Conservation (phyloP, 1,140 invertebrate species). For the Drepana arcuata region DNA sequence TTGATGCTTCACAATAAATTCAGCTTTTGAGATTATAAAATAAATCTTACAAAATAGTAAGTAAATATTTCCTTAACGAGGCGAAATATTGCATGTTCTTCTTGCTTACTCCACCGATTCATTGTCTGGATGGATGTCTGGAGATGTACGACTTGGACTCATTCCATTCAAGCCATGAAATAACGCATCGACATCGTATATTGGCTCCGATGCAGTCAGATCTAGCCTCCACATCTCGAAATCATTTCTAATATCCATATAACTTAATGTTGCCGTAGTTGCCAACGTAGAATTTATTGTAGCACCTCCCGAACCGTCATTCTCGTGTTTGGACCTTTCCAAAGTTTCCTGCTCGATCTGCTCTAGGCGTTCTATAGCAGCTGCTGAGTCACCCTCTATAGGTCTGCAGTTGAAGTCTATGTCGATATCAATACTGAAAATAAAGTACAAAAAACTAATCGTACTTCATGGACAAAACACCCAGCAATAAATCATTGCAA, state of each 20-base stretch:
- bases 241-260: slow-evolving; percentile 9
- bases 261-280: background rate
- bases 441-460: too few species aligned
- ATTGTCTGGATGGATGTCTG: too few species aligned
- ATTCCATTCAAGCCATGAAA: slow-evolving; percentile 8
- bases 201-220: background rate
- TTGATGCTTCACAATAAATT: too few species aligned
- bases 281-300: background rate
- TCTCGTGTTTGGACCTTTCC: slow-evolving; percentile 25
- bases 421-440: slow-evolving; percentile 46
- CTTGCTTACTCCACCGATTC: too few species aligned
- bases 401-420: slow-evolving; percentile 43
- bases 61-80: too few species aligned
- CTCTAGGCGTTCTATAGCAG: slow-evolving; percentile 45
- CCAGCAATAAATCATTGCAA: too few species aligned
- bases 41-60: too few species aligned
- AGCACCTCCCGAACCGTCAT: background rate
- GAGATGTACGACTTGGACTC: background rate
- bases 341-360: slow-evolving; percentile 51
- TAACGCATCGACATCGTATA: slow-evolving; percentile 11
- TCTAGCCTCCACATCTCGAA: slow-evolving; percentile 13
- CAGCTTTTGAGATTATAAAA: too few species aligned
- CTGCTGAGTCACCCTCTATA: slow-evolving; percentile 29
- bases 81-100: too few species aligned
- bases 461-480: too few species aligned